These are phyloP conservation scores for Spizaetus ornatus DNA, from an alignment of 2,113 vertebrate genomes.

Conservation along the genomic window DNA sequence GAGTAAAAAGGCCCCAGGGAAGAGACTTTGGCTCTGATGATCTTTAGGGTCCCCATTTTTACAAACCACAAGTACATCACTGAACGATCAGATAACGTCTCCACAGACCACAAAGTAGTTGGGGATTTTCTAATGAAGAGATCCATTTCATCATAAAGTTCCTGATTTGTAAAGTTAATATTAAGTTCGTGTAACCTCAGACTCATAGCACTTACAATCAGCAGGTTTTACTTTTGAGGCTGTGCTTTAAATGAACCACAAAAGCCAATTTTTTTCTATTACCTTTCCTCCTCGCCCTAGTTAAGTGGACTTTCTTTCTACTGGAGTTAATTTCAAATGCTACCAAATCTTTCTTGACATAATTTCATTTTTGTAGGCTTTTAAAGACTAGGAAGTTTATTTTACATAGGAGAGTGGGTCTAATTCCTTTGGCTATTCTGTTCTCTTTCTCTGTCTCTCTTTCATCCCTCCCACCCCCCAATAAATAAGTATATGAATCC, in stretches of 20 bases:
- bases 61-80: constrained; percentile 84
- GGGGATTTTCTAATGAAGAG: constrained; percentile 58
- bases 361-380: not conserved
- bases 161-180: constrained; percentile 62
- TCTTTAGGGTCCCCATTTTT: constrained; percentile 77
- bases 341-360: not conserved
- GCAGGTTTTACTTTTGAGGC: not conserved
- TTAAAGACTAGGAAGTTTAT: not conserved
- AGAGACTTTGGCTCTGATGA: constrained; percentile 69
- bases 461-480: not conserved
- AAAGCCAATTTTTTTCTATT: not conserved
- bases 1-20: constrained; percentile 81
- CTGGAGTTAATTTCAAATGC: not conserved
- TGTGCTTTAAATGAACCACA: not conserved
- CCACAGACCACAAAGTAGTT: constrained; percentile 71
- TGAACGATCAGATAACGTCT: constrained; percentile 78
- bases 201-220: not conserved
- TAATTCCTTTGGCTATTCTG: not conserved
- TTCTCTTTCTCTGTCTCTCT: not conserved
- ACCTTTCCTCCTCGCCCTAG: not conserved
- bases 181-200: constrained; percentile 46
- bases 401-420: not conserved
- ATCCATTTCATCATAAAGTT: constrained; percentile 74
- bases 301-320: not conserved
- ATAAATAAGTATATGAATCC: not conserved